phyloP scores from a whole-genome alignment of 2,113 vertebrate species.

The Mus spicilegus region DNA sequence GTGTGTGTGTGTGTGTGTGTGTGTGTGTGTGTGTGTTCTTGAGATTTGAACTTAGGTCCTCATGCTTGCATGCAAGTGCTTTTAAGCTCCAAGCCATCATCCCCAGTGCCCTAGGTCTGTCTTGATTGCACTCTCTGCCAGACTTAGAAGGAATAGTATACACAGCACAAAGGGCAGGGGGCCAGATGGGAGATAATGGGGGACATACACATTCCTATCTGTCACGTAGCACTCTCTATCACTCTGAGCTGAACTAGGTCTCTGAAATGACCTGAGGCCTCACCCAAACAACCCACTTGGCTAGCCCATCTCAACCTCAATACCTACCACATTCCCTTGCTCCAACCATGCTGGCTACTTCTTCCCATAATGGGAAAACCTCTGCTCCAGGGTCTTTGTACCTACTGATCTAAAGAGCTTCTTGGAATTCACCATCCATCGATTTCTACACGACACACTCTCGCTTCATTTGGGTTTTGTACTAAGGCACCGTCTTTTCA shows the following conservation, averaged over 20 bases:
- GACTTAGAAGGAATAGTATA: neutral
- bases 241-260: neutral
- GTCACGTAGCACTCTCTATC: neutral
- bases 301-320: neutral
- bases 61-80: neutral
- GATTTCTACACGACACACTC: neutral
- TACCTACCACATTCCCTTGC: neutral
- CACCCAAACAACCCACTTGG: neutral
- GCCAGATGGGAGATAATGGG: neutral
- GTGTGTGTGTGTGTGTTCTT: neutral
- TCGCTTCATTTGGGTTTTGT: neutral
- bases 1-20: too few relatives aligned
- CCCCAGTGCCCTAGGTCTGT: neutral
- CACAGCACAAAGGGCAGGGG: too few relatives aligned
- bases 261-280: neutral
- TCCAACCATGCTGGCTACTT: neutral
- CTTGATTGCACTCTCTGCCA: neutral
- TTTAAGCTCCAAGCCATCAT: neutral
- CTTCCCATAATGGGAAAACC: neutral
- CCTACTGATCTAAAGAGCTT: neutral
- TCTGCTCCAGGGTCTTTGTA: slow-evolving; percentile 42
- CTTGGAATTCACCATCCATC: neutral
- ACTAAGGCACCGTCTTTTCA: neutral
- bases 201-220: too few relatives aligned
- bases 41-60: neutral